Base-by-base conservation (phyloP, 2,113 vertebrate species). In the Delphinapterus leucas region DNA sequence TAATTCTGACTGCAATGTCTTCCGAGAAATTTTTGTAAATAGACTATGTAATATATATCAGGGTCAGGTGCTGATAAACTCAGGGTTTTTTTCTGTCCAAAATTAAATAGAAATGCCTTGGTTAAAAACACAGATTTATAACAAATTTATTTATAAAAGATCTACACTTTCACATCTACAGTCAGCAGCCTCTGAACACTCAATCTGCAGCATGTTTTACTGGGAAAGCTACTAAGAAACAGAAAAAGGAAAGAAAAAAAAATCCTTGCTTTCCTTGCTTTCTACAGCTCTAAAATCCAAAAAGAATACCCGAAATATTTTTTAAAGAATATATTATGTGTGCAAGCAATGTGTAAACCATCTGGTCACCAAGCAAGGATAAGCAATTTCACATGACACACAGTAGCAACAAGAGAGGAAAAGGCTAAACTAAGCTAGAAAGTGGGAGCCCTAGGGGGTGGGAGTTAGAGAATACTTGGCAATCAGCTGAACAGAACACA, bases 1-100 rank as follows among this genome's bases (percentile, higher is more conserved):
- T 92, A 94, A 92, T 87, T 91, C 70, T 73, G 38, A 85, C 55
- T 76, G 17, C 49, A 88, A 85, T 61, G 25, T 81, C 41, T 36
- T 91, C 61, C 31, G 47, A 91, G 65, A 93, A 76, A 76, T 88
- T n/a, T 88, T 88, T 88, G 86, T 87, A 84, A 74, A 95, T 63
- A 97, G 67, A 77, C 26, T 83, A 41, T 5, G 9, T 23, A 85
- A 82, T 85, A 47, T 76, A 47, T 25, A 82, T 76, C 85, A 88
- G 86, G 86, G 61, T 20, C 67, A 82, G 67, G 68, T 79, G 67
- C 28, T 96, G 8, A 84, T 33, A 92, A 85, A 79, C 44, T 77
- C 55, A 79, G 1, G n/a, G 4, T 23, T n/a, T 55, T 88, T 92
- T n/a, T 61, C 44, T 91, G 31, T 67, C 33, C 81, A 87, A 55